A percentile compares a stretch with the other conserved stretches of the same genome.
phyloP scores from a whole-genome alignment of 2,888 invertebrate species.

The Drosophila macrospina region DNA sequence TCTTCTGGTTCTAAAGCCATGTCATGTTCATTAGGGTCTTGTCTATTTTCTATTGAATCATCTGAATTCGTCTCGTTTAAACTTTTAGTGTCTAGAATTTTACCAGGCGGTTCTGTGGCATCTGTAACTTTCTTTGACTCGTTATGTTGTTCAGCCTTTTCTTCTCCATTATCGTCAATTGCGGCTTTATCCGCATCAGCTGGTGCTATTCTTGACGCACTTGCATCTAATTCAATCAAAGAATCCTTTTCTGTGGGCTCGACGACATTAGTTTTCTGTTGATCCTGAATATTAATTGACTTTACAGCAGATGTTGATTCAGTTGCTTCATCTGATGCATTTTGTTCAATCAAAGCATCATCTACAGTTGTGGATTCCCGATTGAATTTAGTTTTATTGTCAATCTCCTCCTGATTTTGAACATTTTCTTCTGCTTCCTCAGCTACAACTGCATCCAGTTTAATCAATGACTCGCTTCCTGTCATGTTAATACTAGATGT shows the following conservation, averaged over 20 bases:
- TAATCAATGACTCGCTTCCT: neutral
- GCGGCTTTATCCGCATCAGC: neutral
- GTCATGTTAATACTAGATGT: neutral
- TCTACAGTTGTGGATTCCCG: neutral
- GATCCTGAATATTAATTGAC: neutral
- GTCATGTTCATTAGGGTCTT: neutral
- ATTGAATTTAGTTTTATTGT: neutral
- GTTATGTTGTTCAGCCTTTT: neutral
- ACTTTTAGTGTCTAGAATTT: neutral
- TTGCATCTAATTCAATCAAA: neutral
- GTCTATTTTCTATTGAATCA: neutral
- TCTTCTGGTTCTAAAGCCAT: neutral
- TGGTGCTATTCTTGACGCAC: neutral
- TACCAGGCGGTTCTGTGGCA: neutral
- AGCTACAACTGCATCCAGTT: neutral
- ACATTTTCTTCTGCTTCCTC: neutral
- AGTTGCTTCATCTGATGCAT: too few species aligned
- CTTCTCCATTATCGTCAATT: neutral
- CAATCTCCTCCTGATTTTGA: neutral
- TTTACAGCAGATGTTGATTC: neutral
- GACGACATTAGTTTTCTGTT: neutral
- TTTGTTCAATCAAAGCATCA: neutral
- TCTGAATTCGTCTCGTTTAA: neutral
- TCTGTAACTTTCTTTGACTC: neutral
- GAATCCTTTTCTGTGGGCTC: neutral